phyloP scores from a whole-genome alignment of 2,113 vertebrate species.

The Brachypteracias leptosomus region DNA sequence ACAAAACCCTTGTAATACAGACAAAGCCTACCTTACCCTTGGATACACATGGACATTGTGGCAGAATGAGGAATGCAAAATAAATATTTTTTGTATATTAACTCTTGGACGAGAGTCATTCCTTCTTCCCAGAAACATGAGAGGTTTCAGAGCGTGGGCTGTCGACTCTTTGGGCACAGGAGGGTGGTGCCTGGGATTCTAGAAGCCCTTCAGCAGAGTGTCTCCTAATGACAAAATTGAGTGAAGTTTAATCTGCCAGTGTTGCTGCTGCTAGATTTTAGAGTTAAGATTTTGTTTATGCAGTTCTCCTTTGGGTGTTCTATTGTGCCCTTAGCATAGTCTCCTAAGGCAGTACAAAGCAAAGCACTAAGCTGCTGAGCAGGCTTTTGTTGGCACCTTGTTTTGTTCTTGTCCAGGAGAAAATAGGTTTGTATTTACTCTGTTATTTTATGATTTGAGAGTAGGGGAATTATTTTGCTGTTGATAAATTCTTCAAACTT shows the following conservation, averaged over 20 bases:
- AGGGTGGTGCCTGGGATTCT: background rate
- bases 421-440: background rate
- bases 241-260: background rate
- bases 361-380: background rate
- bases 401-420: background rate
- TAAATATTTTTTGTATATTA: background rate
- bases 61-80: background rate
- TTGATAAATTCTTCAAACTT: background rate
- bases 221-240: background rate
- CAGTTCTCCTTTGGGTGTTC: background rate
- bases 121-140: background rate
- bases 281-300: background rate
- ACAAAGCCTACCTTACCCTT: background rate
- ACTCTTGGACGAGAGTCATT: background rate
- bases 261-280: background rate
- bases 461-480: background rate
- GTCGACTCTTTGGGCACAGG: background rate
- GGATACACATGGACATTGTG: accelerated
- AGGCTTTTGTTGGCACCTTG: background rate
- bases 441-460: background rate
- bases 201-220: background rate
- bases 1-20: background rate
- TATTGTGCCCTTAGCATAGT: background rate
- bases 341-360: background rate
- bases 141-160: background rate